These are phyloP conservation scores for Arothron firmamentum DNA, from an alignment of 2,113 vertebrate genomes.

Conservation along the genomic window DNA sequence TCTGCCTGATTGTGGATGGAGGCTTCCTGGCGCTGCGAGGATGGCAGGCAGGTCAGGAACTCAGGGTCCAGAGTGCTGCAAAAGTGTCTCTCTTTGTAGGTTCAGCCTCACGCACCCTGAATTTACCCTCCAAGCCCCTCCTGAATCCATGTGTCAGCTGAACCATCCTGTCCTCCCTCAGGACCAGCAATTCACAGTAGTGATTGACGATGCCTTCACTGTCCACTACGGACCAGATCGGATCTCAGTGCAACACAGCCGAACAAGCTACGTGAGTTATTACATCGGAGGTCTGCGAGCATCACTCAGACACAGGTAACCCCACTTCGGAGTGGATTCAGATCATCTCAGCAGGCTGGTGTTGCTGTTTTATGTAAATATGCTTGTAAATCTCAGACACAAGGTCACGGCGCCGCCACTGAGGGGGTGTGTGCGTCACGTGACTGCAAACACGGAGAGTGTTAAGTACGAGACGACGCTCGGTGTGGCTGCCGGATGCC, in stretches of 20 bases:
- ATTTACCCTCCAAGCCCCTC: neutral
- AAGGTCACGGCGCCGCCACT: slow-evolving; percentile 81
- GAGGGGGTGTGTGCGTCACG: slow-evolving; percentile 82
- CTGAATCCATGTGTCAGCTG: neutral
- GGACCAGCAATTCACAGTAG: slow-evolving; percentile 21
- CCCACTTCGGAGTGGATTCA: neutral
- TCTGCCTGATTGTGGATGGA: slow-evolving; percentile 76
- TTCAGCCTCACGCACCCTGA: neutral
- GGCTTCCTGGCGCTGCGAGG: slow-evolving; percentile 63
- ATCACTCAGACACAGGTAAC: slow-evolving; percentile 75
- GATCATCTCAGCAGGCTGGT: neutral
- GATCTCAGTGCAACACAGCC: slow-evolving; percentile 19
- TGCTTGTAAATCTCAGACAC: slow-evolving; percentile 68
- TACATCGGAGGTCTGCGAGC: slow-evolving; percentile 84
- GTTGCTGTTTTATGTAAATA: neutral
- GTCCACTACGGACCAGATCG: slow-evolving; percentile 1
- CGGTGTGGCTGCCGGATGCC: slow-evolving; percentile 81
- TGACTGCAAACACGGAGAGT: slow-evolving; percentile 62
- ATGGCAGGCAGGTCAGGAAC: slow-evolving; percentile 7
- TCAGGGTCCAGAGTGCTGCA: slow-evolving; percentile 26
- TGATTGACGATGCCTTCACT: neutral
- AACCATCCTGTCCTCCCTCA: slow-evolving; percentile 8
- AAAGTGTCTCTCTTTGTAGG: slow-evolving; percentile 61
- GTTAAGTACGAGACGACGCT: slow-evolving; percentile 68
- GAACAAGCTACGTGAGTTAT: slow-evolving; percentile 67